These are phyloP conservation scores for Sphecodes monilicornis DNA, from an alignment of 2,888 invertebrate genomes.

Conservation along the genomic window DNA sequence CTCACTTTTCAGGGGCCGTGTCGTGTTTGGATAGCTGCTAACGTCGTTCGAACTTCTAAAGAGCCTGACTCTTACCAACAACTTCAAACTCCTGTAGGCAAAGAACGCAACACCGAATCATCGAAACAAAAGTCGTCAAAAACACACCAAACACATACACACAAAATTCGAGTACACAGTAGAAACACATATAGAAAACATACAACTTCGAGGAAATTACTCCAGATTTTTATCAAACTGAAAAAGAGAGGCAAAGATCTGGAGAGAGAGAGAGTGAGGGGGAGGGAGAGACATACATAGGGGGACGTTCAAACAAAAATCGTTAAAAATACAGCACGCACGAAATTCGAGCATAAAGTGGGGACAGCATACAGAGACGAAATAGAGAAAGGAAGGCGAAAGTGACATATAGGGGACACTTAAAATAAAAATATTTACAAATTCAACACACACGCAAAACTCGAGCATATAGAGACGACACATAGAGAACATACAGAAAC, in stretches of 20 bases:
- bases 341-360: not conserved
- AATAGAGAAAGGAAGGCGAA: slow-evolving; percentile 8
- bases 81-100: not conserved
- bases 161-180: not conserved
- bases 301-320: not conserved
- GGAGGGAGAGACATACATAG: not conserved
- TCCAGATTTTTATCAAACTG: not conserved
- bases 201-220: not conserved
- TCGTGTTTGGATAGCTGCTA: slow-evolving; percentile 3
- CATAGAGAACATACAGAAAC: no score
- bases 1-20: slow-evolving; percentile 38
- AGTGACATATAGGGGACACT: no score
- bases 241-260: not conserved
- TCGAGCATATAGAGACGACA: no score
- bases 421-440: no score
- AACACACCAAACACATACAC: not conserved
- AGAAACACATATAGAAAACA: slow-evolving; percentile 16
- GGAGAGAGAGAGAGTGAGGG: no score
- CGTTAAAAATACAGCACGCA: not conserved
- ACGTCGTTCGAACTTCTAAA: not conserved
- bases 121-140: not conserved
- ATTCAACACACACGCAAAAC: no score
- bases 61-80: not conserved
- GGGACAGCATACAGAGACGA: not conserved
- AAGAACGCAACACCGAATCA: not conserved